Evolutionary conservation across 2,888 invertebrate species (phyloP), one percentile per base, ranked within the genome.

Genomic region (Abrostola tripartita): DNA sequence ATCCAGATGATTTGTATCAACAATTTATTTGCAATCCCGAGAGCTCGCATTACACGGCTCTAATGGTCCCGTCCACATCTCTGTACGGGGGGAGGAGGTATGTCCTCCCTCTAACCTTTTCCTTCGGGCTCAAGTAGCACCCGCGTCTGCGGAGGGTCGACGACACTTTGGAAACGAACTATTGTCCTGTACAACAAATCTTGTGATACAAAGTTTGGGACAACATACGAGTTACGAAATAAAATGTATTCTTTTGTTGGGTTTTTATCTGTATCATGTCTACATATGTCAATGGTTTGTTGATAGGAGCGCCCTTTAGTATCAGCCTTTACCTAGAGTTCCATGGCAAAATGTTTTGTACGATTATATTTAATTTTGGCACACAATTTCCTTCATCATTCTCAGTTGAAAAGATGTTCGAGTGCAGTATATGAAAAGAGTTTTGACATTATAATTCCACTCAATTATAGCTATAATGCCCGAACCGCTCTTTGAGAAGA

Each of bases 11-110:
- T 47, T 47, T 14, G 44, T 47, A 24, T 24, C 14, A 14, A 24
- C 24, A 24, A 47, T 24, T 47, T 47, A 14, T n/a, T 4, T 36
- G 6, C 50, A 12, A 51, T 42, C 35, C n/a, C 5, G 24, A 56
- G 36, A 11, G 52, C 57, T 57, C 51, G 38, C 52, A 61, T 58
- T 62, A 61, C 44, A 24, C 36, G 10, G 6, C 7, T 37, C n/a
- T 37, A 62, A 65, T 68, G 49, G 68, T 40, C n/a, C n/a, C n/a
- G n/a, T 61, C 53, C 44, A 57, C 47, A 61, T 50, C 52, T 57
- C 38, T 11, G 10, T 9, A 35, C 24, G 9, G 14, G 10, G n/a
- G 14, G n/a, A n/a, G 14, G 11, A 9, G 8, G 12, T 8, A 10
- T 6, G 37, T 12, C 24, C 11, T 11, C 7, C 14, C 37, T 11